A percentile compares a stretch with the other conserved stretches of the same genome.
Evolutionary conservation across 2,888 invertebrate species (phyloP).

Genomic region (Luffia ferchaultella): DNA sequence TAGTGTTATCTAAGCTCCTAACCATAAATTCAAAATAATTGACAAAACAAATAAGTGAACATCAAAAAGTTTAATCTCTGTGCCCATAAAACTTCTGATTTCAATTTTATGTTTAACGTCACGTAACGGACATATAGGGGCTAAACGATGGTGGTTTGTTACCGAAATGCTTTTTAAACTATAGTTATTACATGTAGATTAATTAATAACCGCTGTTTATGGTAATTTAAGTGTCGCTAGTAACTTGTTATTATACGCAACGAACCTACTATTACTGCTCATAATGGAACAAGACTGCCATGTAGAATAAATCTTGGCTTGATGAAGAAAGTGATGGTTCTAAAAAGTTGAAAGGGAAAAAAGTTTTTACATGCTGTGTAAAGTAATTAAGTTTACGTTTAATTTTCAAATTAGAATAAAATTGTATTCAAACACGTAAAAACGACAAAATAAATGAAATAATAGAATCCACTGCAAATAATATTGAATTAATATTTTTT

Average conservation of each 20-base stretch:
- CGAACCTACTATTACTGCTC: conserved; percentile 8
- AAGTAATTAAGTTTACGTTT: too few species aligned
- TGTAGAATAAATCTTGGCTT: background rate
- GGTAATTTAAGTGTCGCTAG: conserved; percentile 22
- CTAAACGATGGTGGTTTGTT: conserved; percentile 8
- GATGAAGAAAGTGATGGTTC: background rate
- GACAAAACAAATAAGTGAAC: conserved; percentile 35
- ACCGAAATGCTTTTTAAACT: conserved; percentile 54
- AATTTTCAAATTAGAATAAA: too few species aligned
- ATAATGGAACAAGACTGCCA: too few species aligned
- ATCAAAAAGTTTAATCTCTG: conserved; percentile 39
- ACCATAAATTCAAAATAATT: too few species aligned
- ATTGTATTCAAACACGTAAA: too few species aligned
- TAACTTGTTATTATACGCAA: conserved; percentile 15
- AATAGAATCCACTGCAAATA: too few species aligned
- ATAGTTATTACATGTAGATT: conserved; percentile 52
- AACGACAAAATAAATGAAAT: too few species aligned
- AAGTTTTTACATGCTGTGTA: too few species aligned
- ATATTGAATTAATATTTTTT: too few species aligned
- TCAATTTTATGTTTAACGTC: conserved; percentile 55
- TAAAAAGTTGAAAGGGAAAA: background rate
- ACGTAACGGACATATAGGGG: conserved; percentile 34
- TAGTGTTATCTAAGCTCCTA: too few species aligned
- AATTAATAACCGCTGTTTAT: conserved; percentile 44
- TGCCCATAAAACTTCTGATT: conserved; percentile 52